Conservation (phyloP, 2,113 vertebrate genomes). For the Paracanthobrama guichenoti region DNA sequence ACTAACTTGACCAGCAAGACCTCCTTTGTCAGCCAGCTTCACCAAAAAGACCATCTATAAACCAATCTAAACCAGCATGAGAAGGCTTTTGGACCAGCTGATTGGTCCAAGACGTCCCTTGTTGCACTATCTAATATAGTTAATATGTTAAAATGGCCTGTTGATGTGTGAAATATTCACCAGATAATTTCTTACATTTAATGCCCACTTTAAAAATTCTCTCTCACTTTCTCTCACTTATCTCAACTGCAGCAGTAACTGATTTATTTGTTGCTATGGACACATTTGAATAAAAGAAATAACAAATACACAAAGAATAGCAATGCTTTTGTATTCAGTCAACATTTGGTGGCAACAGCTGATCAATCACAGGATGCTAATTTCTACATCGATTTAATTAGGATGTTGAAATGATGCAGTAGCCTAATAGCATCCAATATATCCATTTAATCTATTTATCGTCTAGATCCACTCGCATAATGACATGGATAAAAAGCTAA, state of each 20-base stretch:
- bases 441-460: not conserved
- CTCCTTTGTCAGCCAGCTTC: not conserved
- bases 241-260: not conserved
- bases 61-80: not conserved
- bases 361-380: conserved; percentile 6
- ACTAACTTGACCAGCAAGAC: not conserved
- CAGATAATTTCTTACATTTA: not conserved
- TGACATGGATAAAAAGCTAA: not conserved
- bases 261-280: conserved; percentile 5
- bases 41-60: not conserved
- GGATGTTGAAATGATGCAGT: not conserved
- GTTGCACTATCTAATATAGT: not conserved
- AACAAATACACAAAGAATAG: not conserved
- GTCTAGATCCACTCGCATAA: conserved; percentile 3
- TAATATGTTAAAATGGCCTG: not conserved
- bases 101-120: not conserved
- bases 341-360: not conserved
- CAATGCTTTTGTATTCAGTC: conserved; percentile 1
- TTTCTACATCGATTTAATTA: conserved; percentile 5
- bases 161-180: not conserved
- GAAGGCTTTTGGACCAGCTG: not conserved
- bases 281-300: not conserved
- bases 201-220: not conserved
- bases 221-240: not conserved
- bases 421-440: not conserved